Evolutionary conservation across 2,888 invertebrate species (phyloP).

Genomic region (Mesochorus sp.): DNA sequence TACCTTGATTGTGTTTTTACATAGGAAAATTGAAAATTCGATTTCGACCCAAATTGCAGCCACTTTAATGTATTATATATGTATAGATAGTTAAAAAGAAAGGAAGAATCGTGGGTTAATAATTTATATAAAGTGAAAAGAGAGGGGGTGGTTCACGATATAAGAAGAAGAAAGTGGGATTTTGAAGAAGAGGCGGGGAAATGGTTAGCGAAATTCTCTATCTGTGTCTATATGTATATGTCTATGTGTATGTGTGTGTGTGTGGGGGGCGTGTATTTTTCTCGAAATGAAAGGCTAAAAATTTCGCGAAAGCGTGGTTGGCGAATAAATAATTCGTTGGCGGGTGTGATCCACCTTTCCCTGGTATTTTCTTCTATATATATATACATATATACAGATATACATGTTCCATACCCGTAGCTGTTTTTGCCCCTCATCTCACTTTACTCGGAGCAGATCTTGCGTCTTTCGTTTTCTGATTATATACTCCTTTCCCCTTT

Average conservation of each 20-base stretch:
- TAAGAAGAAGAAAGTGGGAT: slow-evolving; percentile 22
- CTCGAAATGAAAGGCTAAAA: slow-evolving; percentile 64
- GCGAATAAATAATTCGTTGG: slow-evolving; percentile 76
- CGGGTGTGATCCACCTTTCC: slow-evolving; percentile 75
- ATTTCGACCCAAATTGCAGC: no score
- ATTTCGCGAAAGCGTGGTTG: slow-evolving; percentile 67
- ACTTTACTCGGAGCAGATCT: slow-evolving; percentile 54
- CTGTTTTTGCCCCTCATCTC: slow-evolving; percentile 42
- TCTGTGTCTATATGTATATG: neutral
- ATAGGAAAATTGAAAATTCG: no score
- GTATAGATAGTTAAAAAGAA: neutral
- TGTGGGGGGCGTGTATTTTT: no score
- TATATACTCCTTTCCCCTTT: slow-evolving; percentile 54
- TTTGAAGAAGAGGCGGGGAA: neutral
- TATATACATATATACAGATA: neutral
- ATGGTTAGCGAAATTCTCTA: slow-evolving; percentile 60
- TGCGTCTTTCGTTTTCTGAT: slow-evolving; percentile 59
- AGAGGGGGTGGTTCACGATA: neutral
- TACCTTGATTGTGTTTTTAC: no score
- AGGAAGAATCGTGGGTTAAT: slow-evolving; percentile 16
- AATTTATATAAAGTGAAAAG: slow-evolving; percentile 19
- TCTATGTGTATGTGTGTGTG: no score
- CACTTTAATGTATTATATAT: no score
- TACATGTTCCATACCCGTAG: slow-evolving; percentile 11
- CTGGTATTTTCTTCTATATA: slow-evolving; percentile 66